Evolutionary conservation across 2,888 invertebrate genomes (phyloP), one percentile per base, ranked within the genome.

Genomic region (Punctoribates punctum): DNA sequence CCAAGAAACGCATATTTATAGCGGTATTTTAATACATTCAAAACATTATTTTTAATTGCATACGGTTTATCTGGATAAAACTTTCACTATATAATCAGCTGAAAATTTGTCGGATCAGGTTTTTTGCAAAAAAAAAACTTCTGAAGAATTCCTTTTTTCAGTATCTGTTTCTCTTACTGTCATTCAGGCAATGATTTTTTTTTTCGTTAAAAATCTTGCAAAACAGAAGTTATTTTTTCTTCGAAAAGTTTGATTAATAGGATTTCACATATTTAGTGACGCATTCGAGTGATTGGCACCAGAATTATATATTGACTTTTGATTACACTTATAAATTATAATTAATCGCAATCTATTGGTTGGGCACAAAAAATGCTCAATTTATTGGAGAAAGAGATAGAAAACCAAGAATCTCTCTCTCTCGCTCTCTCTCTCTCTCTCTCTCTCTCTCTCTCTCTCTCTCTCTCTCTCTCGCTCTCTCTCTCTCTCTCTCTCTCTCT

Each of bases 251-350:
- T 48, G 48, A 48, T 48, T 48, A 17, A 48, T 54, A 2, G 54
- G 1, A 54, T 54, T 54, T 54, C 54, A 54, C 54, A 54, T 54
- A 54, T 54, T 54, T 54, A 54, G n/a, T 54, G 54, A 54, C 54
- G n/a, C 54, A 54, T 54, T 54, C n/a, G 20, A 20, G 20, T 54
- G 54, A 54, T 54, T 54, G 20, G 54, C 54, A 54, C 20, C n/a
- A 20, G 54, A 54, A 54, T 17, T 54, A 20, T 54, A 54, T 54
- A 54, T 20, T 54, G 54, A 20, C 6, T 54, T 54, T 54, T 54
- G 54, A 54, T 54, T 54, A 54, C 2, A n/a, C 8, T 6, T 54
- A 20, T 54, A 54, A 20, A 13, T 42, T 9, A 9, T 42, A 42
- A 42, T 54, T 54, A 54, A 54, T 54, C 1, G 15, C 54, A 54